Percentiles rank a stretch among this genome's conserved stretches.
Conservation (phyloP, 2,113 vertebrate species). For the Chloropsis cyanopogon region DNA sequence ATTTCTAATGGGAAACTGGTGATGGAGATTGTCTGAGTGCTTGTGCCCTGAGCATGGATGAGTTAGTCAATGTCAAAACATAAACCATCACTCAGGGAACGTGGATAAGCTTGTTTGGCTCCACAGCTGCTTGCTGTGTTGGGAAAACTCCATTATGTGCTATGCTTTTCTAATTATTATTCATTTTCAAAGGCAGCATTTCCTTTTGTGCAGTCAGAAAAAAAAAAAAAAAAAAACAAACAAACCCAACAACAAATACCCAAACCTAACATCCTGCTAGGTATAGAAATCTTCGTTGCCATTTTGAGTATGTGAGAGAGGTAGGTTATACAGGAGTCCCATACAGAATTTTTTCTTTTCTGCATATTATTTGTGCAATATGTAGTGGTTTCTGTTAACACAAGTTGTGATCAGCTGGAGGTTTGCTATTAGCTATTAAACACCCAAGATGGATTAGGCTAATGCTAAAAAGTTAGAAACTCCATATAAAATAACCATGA, state of each 20-base stretch:
- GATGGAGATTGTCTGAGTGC: conserved; percentile 54
- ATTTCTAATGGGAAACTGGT: conserved; percentile 47
- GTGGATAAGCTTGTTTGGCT: conserved; percentile 16
- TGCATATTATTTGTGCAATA: background rate
- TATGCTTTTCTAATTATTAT: background rate
- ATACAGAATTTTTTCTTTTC: background rate
- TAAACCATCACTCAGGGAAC: conserved; percentile 15
- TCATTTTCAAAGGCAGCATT: background rate
- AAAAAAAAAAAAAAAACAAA: background rate
- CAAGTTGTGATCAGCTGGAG: background rate
- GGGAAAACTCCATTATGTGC: background rate
- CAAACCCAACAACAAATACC: background rate
- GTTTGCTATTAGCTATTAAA: background rate
- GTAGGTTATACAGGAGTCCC: background rate
- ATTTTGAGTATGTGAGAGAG: background rate
- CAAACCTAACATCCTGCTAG: background rate
- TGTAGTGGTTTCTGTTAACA: background rate
- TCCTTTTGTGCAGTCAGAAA: background rate
- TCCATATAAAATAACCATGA: background rate
- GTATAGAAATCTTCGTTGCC: background rate
- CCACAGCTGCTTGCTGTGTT: background rate
- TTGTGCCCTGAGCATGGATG: conserved; percentile 54
- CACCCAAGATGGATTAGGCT: background rate
- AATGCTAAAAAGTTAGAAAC: background rate
- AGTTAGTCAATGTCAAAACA: conserved; percentile 67